Evolutionary conservation across 2,797 vertebrate genomes (phyloP).

Genomic region (Phalanger gymnotis): DNA sequence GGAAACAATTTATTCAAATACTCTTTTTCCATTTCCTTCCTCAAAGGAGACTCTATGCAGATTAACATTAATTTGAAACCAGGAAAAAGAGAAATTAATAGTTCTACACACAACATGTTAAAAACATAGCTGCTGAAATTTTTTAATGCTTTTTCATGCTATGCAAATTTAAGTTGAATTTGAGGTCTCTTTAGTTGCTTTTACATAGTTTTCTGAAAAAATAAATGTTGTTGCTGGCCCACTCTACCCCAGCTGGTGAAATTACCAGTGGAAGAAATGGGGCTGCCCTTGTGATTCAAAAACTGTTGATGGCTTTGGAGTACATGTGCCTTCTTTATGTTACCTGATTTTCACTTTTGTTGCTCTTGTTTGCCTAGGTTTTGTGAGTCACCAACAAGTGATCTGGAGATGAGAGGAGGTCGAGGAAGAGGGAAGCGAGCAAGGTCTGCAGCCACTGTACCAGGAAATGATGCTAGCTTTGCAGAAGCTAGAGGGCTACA

Average conservation of each 20-base stretch:
- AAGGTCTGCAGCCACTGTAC: slow-evolving; percentile 89
- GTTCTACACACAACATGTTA: slow-evolving; percentile 30
- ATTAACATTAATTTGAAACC: slow-evolving; percentile 80
- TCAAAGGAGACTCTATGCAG: slow-evolving; percentile 54
- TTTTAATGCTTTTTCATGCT: slow-evolving; percentile 22
- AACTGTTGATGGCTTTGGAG: background rate
- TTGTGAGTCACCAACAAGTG: slow-evolving; percentile 97
- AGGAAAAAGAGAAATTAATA: slow-evolving; percentile 40
- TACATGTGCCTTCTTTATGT: background rate
- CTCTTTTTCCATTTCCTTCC: slow-evolving; percentile 17
- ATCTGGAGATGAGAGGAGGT: slow-evolving; percentile 94
- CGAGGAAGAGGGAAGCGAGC: slow-evolving; percentile 96
- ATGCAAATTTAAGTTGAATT: slow-evolving; percentile 37
- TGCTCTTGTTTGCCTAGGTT: slow-evolving; percentile 87
- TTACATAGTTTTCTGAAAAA: slow-evolving; percentile 36
- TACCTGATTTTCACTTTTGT: slow-evolving; percentile 46
- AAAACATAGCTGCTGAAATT: slow-evolving; percentile 42
- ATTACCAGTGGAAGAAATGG: background rate
- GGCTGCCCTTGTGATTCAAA: background rate
- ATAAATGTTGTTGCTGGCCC: background rate
- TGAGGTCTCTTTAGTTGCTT: slow-evolving; percentile 33
- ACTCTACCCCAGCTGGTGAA: background rate
- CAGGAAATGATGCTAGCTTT: slow-evolving; percentile 88
- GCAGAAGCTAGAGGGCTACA: slow-evolving; percentile 93
- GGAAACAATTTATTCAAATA: slow-evolving; percentile 43